Evolutionary conservation across 2,888 invertebrate genomes (phyloP), one percentile per base, ranked within the genome.

Genomic region (Troides helena): DNA sequence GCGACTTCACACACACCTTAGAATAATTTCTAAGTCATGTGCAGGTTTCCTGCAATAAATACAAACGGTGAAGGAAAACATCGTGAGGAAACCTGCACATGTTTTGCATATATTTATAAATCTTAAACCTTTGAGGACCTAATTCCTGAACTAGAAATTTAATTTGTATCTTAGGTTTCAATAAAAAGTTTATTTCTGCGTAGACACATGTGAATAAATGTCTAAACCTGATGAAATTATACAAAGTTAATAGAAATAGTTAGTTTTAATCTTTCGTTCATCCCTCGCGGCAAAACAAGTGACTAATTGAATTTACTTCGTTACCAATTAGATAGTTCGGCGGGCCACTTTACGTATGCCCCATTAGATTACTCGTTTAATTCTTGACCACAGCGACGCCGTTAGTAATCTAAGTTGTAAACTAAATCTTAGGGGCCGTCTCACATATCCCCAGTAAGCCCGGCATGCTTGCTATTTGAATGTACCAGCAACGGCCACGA

Each of bases 371-470:
- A 87, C 86, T 89, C 88, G 89, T 88, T 89, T 92, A 90, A 91
- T 89, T 91, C 90, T 92, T 92, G 92, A 92, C 92, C 92, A 89
- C 84, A 80, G 77, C 76, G 80, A 77, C 74, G 76, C 77, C 74
- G 78, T 72, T 77, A 76, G 85, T 90, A 92, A 92, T 92, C 90
- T 91, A 87, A 91, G 91, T 91, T 90, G 88, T 90, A 89, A 89
- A 91, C 89, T 91, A 91, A 90, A 88, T 90, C 92, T 92, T 92
- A 85, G 89, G 86, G 78, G 77, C 78, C 83, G 86, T 87, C 88
- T 89, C 91, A 91, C 92, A 92, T 91, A 90, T 90, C 90, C 89
- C 83, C 78, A 70, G 85, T 91, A 92, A 91, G 89, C 92, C 81
- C 75, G 87, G 88, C 87, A 85, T 76, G 79, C 85, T 81, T 83